A percentile compares a stretch with the other conserved stretches of the same genome.
These are phyloP conservation scores for Helicoverpa zea DNA, from an alignment of 1,140 invertebrate genomes.

Conservation along the genomic window DNA sequence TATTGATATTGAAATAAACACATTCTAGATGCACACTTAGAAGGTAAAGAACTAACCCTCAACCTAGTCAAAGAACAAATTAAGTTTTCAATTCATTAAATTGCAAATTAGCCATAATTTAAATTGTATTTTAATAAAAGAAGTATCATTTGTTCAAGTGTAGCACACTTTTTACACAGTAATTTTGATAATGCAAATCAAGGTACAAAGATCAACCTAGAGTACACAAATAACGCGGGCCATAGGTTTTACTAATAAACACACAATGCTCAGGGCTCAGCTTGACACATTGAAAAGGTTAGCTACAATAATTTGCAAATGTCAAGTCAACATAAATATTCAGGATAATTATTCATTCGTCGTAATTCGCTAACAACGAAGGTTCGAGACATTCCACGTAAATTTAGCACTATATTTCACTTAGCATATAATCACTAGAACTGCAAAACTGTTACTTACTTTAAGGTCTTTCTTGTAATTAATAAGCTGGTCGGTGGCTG, in stretches of 20 bases:
- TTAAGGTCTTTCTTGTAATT: constrained; percentile 89
- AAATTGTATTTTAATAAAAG: not conserved
- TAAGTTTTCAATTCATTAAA: no score
- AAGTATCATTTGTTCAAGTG: not conserved
- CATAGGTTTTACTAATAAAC: constrained; percentile 19
- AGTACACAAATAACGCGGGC: constrained; percentile 4
- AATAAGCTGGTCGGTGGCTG: constrained; percentile 90
- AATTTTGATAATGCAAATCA: constrained; percentile 14
- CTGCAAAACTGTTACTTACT: constrained; percentile 82
- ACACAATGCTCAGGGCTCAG: constrained; percentile 48
- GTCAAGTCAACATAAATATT: constrained; percentile 6
- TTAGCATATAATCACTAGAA: not conserved
- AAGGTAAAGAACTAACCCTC: no score
- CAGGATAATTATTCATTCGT: constrained; percentile 4
- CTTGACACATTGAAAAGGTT: constrained; percentile 27
- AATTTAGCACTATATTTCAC: not conserved
- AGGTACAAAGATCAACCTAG: constrained; percentile 47
- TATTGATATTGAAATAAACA: not conserved
- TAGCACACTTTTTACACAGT: constrained; percentile 10
- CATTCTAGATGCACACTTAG: constrained; percentile 18
- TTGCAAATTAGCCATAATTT: no score
- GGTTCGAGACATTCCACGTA: not conserved
- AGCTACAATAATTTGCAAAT: not conserved
- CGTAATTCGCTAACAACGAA: constrained; percentile 21
- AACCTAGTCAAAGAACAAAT: no score